Evolutionary conservation across 2,888 invertebrate genomes (phyloP).

Genomic region (Escarpia spicata): DNA sequence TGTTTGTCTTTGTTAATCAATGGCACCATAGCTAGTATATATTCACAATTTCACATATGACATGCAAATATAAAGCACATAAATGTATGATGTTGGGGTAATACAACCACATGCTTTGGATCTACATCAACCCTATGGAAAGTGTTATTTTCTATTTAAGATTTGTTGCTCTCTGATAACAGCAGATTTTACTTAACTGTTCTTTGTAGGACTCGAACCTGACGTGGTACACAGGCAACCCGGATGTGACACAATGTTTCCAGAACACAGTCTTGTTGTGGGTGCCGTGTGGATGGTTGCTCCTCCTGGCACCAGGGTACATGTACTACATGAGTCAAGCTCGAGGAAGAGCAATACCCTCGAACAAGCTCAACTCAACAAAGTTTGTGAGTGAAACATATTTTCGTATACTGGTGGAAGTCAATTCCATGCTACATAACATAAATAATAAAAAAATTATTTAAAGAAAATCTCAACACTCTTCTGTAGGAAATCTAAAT

Average conservation of each 20-base stretch:
- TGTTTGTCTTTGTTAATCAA: no score
- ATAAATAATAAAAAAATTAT: no score
- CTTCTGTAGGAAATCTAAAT: no score
- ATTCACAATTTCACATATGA: no score
- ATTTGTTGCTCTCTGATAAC: neutral
- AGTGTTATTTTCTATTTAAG: no score
- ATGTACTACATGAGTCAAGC: slow-evolving; percentile 33
- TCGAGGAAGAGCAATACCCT: slow-evolving; percentile 37
- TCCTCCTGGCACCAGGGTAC: slow-evolving; percentile 77
- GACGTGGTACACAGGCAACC: slow-evolving; percentile 63
- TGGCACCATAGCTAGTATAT: no score
- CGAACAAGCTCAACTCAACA: slow-evolving; percentile 49
- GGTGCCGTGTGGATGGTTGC: slow-evolving; percentile 86
- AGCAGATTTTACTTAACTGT: neutral
- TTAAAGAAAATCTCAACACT: no score
- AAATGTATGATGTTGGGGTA: no score
- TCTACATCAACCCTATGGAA: no score
- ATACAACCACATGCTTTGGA: no score
- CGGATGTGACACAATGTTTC: slow-evolving; percentile 90
- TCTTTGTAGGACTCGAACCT: slow-evolving; percentile 36
- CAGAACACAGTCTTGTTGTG: slow-evolving; percentile 90
- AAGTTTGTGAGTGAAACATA: slow-evolving; percentile 45
- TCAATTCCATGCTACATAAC: no score
- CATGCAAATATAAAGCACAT: no score
- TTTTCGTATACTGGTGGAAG: neutral